Percentiles rank a stretch among this genome's conserved stretches.
Evolutionary conservation across 2,797 vertebrate species (phyloP).

Genomic region (Anguilla anguilla): DNA sequence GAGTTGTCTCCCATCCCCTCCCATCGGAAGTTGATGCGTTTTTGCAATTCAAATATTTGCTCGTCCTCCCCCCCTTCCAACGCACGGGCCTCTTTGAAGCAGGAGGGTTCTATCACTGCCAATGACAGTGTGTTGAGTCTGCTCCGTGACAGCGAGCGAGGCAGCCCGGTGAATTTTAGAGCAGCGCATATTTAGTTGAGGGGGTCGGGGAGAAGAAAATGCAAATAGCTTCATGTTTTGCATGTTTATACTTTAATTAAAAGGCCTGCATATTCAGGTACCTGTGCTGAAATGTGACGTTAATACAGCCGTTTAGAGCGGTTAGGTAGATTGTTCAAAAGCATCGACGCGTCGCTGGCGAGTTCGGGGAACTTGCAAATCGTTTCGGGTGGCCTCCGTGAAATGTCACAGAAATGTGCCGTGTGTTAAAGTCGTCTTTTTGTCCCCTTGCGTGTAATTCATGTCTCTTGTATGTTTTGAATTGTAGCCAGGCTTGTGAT

Average conservation of each 20-base stretch:
- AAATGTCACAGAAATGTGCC: background rate
- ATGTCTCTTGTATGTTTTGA: background rate
- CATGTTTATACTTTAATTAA: conserved; percentile 66
- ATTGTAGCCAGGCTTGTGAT: background rate
- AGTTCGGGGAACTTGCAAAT: background rate
- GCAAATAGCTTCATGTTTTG: conserved; percentile 75
- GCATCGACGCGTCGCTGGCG: conserved; percentile 42
- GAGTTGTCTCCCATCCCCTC: conserved; percentile 77
- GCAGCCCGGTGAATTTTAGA: conserved; percentile 73
- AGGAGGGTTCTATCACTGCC: conserved; percentile 91
- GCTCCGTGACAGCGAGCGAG: conserved; percentile 97
- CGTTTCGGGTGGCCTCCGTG: background rate
- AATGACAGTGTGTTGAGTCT: conserved; percentile 94
- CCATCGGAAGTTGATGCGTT: conserved; percentile 82
- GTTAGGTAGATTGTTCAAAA: conserved; percentile 63
- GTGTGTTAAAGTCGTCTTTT: background rate
- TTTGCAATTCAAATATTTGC: conserved; percentile 99
- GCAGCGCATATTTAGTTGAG: conserved; percentile 79
- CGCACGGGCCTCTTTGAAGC: conserved; percentile 93
- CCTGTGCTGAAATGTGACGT: conserved; percentile 62
- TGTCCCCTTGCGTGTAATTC: background rate
- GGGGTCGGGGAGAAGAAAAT: conserved; percentile 72
- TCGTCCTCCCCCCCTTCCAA: conserved; percentile 87
- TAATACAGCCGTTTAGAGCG: conserved; percentile 67
- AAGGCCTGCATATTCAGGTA: conserved; percentile 71